Base-by-base conservation (phyloP, 1,140 invertebrate genomes). In the Drosophila guanche region DNA sequence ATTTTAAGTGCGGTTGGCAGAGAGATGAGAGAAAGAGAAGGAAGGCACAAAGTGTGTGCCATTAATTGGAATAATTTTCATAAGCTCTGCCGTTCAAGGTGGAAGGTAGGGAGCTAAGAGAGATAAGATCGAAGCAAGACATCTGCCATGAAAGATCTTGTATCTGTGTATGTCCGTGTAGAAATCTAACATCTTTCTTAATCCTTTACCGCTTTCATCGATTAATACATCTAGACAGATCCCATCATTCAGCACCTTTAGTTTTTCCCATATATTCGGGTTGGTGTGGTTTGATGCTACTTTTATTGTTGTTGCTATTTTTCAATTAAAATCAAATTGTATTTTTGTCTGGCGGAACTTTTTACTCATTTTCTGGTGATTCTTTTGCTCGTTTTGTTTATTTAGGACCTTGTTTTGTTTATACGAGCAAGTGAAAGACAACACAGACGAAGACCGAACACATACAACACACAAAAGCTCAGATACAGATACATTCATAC, bases 271-370 rank as follows among this genome's bases (percentile, higher is more conserved):
- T 48, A 20, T 43, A 14, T 22, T 52, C 2, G 41, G 1, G 14
- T 10, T 45, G 16, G 20, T 37, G n/a, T 45, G 16, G 20, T 37
- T 52, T n/a, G 22, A 50, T 37, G 4, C 3, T 4, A 12, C 10
- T 37, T 37, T 37, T 12, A 50, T 51, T 66, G 46, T 50, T 62
- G 16, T 29, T 81, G 79, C 70, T 71, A 58, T 78, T 81, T 86
- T 88, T 81, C 73, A 86, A 86, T 86, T 86, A 88, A 88, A 83
- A 76, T 47, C 61, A 75, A 81, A 69, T 76, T 59, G 62, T 76
- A 69, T 75, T 86, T 86, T 77, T 66, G 62, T 72, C 74, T 86
- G 65, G 48, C 29, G 40, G n/a, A 55, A 29, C 47, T 37, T 76
- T 76, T 71, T 41, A 58, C 61, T 65, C 33, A 65, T 56, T 74